These are phyloP conservation scores for Thaumetopoea pityocampa DNA, from an alignment of 1,140 invertebrate species.

Conservation along the genomic window DNA sequence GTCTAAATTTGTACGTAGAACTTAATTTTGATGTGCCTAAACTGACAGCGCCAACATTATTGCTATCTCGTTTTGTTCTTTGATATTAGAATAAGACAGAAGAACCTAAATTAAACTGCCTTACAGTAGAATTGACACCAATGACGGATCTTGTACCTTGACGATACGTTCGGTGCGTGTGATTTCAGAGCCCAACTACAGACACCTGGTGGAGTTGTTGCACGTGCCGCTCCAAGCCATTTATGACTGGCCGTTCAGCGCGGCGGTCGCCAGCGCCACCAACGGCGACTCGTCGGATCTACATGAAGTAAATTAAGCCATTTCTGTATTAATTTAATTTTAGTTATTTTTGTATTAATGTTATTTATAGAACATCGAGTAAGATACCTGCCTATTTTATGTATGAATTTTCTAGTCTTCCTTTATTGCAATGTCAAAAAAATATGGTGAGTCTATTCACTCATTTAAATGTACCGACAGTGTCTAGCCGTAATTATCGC, in stretches of 20 bases:
- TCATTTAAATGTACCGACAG: no score
- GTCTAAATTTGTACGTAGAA: no score
- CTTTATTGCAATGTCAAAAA: constrained; percentile 14
- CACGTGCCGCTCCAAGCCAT: constrained; percentile 87
- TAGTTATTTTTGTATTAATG: constrained; percentile 10
- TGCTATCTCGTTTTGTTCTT: no score
- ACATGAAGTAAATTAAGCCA: constrained; percentile 11
- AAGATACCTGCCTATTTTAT: constrained; percentile 8
- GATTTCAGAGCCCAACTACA: constrained; percentile 87
- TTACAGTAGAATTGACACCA: no score
- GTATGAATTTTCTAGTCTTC: constrained; percentile 16
- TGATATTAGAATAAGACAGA: no score
- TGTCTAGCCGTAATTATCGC: no score
- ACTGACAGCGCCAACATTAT: no score
- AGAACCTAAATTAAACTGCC: no score
- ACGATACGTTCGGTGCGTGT: no score
- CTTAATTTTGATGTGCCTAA: no score
- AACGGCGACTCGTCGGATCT: constrained; percentile 47
- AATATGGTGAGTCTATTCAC: constrained; percentile 7
- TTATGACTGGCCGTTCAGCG: constrained; percentile 53
- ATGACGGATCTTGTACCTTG: no score
- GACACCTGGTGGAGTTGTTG: constrained; percentile 89
- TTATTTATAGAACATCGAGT: constrained; percentile 4
- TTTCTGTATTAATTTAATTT: constrained; percentile 7
- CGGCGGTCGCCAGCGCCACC: constrained; percentile 21